Base-by-base conservation (phyloP, 2,888 invertebrate genomes). In the Tortricodes alternella region DNA sequence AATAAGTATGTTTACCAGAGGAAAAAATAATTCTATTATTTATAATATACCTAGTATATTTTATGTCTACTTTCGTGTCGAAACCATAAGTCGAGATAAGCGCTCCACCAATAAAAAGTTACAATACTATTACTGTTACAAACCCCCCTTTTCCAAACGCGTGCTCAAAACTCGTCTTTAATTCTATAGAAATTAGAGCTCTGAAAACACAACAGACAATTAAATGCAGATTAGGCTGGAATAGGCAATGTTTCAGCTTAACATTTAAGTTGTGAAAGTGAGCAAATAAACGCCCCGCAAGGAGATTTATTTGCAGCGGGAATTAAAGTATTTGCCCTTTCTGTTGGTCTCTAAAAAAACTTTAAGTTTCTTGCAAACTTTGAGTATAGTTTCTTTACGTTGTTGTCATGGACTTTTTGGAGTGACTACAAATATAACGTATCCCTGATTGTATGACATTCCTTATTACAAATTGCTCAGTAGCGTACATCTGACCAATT, bases 251-350 rank as follows among this genome's bases (percentile, higher is more conserved):
- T 46, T 39, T 41, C 27, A 16, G 43, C 15, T 35, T 46, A 19
- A 27, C 18, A 21, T 15, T 23, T 3, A 3, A 9, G 21, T 23
- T 37, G 23, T 18, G 19, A n/a, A 37, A 39, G 38, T 13, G 38
- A 15, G 27, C 18, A 46, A 53, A 46, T 29, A 53, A 53, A 46
- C 37, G 35, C 0, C 15, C 18, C 35, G 27, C 5, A 5, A 19
- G 37, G 18, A 35, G 29, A 37, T 46, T 53, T 53, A 27, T 53
- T 44, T 46, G 44, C n/a, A 7, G 13, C 29, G 43, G 52, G 41
- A 48, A 53, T 53, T 23, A 29, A 34, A 46, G 46, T 34, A 19
- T 15, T n/a, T 3, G 34, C 23, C 13, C 23, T 9, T 24, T 41
- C 41, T 24, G 5, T 5, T 23, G 15, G 39, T 24, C 9, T 15